Evolutionary conservation across 1,140 invertebrate species (phyloP).

Genomic region (Lepidurus couesii): DNA sequence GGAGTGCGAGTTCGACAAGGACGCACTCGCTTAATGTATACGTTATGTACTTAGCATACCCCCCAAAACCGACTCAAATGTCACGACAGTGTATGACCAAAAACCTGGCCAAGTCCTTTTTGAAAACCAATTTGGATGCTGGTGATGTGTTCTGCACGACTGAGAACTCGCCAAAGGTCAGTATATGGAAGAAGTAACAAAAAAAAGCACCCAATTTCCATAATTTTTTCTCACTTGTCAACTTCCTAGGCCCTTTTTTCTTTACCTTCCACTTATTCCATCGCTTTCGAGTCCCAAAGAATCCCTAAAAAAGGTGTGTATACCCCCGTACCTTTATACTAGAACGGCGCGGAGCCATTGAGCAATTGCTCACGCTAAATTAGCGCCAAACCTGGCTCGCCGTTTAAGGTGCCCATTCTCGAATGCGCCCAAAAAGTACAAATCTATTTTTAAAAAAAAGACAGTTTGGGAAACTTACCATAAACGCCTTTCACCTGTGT

Average conservation of each 20-base stretch:
- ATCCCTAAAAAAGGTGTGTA: too few species aligned
- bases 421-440: not conserved
- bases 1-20: too few species aligned
- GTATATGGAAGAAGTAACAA: not conserved
- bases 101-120: not conserved
- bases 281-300: not conserved
- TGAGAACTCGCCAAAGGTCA: conserved; percentile 12
- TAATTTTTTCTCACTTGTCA: not conserved
- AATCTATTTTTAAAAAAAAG: too few species aligned
- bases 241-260: not conserved
- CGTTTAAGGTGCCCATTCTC: not conserved
- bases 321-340: too few species aligned
- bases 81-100: conserved; percentile 3
- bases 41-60: not conserved
- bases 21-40: not conserved
- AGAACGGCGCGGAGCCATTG: not conserved
- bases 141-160: not conserved
- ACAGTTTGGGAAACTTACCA: too few species aligned
- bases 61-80: not conserved
- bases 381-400: not conserved
- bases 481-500: not conserved
- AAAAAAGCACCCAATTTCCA: not conserved
- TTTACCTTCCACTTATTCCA: not conserved
- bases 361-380: conserved; percentile 9
- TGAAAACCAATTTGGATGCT: not conserved